Conservation (phyloP, 2,888 invertebrate species). For the Caradrina kadenii region DNA sequence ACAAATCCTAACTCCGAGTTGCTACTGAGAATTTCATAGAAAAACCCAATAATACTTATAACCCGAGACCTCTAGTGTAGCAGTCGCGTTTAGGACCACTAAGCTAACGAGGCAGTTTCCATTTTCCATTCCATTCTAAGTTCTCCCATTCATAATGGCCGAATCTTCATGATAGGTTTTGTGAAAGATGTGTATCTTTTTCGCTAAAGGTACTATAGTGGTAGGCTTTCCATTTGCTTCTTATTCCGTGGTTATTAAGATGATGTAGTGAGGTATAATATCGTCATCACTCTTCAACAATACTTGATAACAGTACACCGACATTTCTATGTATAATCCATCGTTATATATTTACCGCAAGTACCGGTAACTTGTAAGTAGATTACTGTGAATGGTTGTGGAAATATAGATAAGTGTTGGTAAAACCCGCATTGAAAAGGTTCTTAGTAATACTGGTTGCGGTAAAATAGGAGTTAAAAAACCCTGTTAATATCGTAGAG, state of each 20-base stretch:
- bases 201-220: neutral
- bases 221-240: neutral
- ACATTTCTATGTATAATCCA: slow-evolving; percentile 69
- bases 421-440: slow-evolving; percentile 21
- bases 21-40: no score
- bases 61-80: no score
- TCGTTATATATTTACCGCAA: slow-evolving; percentile 69
- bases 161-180: no score
- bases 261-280: slow-evolving; percentile 50
- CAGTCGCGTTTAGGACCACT: no score
- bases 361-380: slow-evolving; percentile 61
- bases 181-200: no score
- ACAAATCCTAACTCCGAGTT: no score
- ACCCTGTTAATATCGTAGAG: no score
- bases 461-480: neutral
- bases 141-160: no score
- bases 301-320: slow-evolving; percentile 73
- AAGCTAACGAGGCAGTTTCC: no score
- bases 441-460: neutral
- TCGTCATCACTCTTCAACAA: slow-evolving; percentile 65
- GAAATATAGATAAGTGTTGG: slow-evolving; percentile 23
- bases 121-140: no score
- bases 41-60: no score
- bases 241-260: slow-evolving; percentile 12
- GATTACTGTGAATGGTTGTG: slow-evolving; percentile 25